Conservation (phyloP, 2,797 vertebrate species). For the Esox masquinongy region DNA sequence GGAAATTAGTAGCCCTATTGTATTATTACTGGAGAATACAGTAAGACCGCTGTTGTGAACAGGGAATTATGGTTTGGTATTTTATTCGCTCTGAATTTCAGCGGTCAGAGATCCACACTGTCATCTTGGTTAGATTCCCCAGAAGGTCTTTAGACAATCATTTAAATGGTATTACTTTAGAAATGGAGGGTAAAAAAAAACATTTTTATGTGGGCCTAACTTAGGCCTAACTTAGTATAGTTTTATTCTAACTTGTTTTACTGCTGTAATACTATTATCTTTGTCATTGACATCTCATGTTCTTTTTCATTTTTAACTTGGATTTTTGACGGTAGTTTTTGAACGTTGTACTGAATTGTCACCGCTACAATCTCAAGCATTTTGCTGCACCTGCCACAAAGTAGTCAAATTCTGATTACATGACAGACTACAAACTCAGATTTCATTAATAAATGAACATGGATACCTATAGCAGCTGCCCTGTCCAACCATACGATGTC, state of each 20-base stretch:
- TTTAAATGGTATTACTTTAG: background rate
- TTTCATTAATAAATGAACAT: background rate
- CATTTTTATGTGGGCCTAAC: background rate
- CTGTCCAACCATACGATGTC: background rate
- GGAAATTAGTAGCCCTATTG: constrained; percentile 19
- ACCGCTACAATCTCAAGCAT: too few relatives aligned
- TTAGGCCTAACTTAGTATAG: too few relatives aligned
- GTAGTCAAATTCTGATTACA: too few relatives aligned
- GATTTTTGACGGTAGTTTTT: too few relatives aligned
- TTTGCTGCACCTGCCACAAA: too few relatives aligned
- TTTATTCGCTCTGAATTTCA: constrained; percentile 36
- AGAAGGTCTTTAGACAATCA: background rate
- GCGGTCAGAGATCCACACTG: constrained; percentile 25
- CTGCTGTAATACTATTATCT: too few relatives aligned
- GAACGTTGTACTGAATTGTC: too few relatives aligned
- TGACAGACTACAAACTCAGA: too few relatives aligned
- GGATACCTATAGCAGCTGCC: background rate
- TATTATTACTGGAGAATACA: constrained; percentile 36
- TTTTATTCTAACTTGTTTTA: too few relatives aligned
- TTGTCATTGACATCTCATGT: background rate
- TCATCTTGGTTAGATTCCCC: background rate
- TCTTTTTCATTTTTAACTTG: background rate
- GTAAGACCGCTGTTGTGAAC: constrained; percentile 37
- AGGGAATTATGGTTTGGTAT: constrained; percentile 20
- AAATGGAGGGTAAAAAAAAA: background rate